Evolutionary conservation across 1,140 invertebrate genomes (phyloP).

Genomic region (Adoxophyes honmai): DNA sequence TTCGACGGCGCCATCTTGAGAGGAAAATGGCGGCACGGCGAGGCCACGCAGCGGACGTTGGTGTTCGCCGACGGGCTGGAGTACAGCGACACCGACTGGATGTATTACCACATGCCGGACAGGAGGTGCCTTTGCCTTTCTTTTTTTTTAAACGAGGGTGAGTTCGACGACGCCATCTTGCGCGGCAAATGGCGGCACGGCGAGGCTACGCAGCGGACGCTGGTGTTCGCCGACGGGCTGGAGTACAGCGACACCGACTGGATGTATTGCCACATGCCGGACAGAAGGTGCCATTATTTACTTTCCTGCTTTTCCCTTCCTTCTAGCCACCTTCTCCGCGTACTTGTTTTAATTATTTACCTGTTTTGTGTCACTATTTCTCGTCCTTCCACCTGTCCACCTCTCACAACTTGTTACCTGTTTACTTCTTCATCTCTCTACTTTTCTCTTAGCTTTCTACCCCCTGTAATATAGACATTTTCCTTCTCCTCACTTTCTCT

Average conservation of each 20-base stretch:
- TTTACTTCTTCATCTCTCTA: too few relatives aligned
- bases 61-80: constrained; percentile 64
- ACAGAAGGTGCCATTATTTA: constrained; percentile 72
- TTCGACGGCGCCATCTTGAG: constrained; percentile 56
- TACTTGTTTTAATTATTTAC: too few relatives aligned
- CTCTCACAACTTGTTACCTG: too few relatives aligned
- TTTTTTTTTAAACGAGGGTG: too few relatives aligned
- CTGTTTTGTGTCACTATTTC: too few relatives aligned
- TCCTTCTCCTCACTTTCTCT: too few relatives aligned
- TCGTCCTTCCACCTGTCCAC: too few relatives aligned
- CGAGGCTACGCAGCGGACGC: constrained; percentile 48
- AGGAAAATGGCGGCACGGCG: constrained; percentile 69
- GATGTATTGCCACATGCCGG: constrained; percentile 74
- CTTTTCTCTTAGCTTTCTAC: too few relatives aligned
- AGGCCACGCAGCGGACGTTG: constrained; percentile 53
- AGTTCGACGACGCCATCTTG: constrained; percentile 50
- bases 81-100: constrained; percentile 45
- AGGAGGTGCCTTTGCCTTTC: constrained; percentile 49
- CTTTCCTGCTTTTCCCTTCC: too few relatives aligned
- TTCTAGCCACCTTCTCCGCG: too few relatives aligned
- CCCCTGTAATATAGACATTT: too few relatives aligned
- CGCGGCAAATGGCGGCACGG: constrained; percentile 72
- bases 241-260: constrained; percentile 47
- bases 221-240: constrained; percentile 64
- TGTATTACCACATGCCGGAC: constrained; percentile 75